Evolutionary conservation across 2,113 vertebrate genomes (phyloP).

Genomic region (Protomyctophum bolini): DNA sequence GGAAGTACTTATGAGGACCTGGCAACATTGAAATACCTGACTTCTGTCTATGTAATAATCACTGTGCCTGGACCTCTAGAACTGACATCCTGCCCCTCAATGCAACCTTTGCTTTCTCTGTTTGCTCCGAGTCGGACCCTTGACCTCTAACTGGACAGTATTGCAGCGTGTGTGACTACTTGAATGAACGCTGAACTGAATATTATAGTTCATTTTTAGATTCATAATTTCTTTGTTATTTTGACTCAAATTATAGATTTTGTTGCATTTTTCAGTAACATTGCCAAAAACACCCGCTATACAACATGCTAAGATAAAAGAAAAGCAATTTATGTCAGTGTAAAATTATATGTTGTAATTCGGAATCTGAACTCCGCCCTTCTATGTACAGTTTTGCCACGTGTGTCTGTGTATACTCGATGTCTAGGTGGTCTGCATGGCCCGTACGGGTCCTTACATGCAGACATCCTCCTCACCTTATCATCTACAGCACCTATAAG

Average conservation of each 20-base stretch:
- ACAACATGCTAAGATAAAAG: slow-evolving; percentile 82
- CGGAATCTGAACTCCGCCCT: slow-evolving; percentile 61
- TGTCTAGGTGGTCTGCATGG: slow-evolving; percentile 55
- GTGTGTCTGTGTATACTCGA: slow-evolving; percentile 33
- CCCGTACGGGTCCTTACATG: slow-evolving; percentile 57
- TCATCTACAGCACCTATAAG: slow-evolving; percentile 35
- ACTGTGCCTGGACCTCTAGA: slow-evolving; percentile 25
- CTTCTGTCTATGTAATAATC: slow-evolving; percentile 21
- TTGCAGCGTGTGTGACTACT: slow-evolving; percentile 8
- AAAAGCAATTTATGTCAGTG: slow-evolving; percentile 78
- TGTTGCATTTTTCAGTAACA: slow-evolving; percentile 32
- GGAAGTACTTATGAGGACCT: slow-evolving; percentile 44
- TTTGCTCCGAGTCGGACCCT: slow-evolving; percentile 15
- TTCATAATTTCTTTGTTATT: slow-evolving; percentile 6
- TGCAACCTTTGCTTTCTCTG: slow-evolving; percentile 24
- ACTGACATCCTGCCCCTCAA: slow-evolving; percentile 44
- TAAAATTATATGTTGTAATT: slow-evolving; percentile 81
- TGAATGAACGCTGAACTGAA: not conserved
- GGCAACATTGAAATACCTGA: slow-evolving; percentile 26
- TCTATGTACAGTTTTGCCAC: slow-evolving; percentile 61
- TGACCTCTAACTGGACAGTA: slow-evolving; percentile 19
- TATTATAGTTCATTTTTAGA: slow-evolving; percentile 9
- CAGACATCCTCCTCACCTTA: slow-evolving; percentile 30
- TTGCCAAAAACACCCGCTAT: slow-evolving; percentile 70
- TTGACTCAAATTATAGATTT: slow-evolving; percentile 39